A percentile compares a stretch with the other conserved stretches of the same genome.
phyloP scores from a whole-genome alignment of 2,888 invertebrate genomes.

The Leptinotarsa tumamoca region DNA sequence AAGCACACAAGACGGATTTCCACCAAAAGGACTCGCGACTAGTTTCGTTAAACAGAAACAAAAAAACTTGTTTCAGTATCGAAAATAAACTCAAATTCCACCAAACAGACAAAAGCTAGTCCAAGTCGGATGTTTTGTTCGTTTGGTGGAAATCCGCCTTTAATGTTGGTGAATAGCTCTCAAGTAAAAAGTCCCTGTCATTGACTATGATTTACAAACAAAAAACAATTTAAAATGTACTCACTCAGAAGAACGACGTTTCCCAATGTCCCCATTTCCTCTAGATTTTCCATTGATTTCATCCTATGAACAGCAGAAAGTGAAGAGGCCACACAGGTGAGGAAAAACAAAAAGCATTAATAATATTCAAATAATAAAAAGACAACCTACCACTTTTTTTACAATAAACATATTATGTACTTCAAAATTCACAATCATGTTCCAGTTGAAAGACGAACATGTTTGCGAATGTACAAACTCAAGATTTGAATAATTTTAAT shows the following conservation, averaged over 20 bases:
- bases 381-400: conserved; percentile 29
- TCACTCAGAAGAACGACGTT: conserved; percentile 69
- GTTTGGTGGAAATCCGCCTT: too few relatives aligned
- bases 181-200: too few relatives aligned
- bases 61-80: too few relatives aligned
- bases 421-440: conserved; percentile 35
- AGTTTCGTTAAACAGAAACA: too few relatives aligned
- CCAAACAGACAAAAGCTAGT: too few relatives aligned
- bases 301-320: conserved; percentile 69
- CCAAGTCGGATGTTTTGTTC: too few relatives aligned
- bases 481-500: conserved; percentile 24
- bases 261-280: conserved; percentile 72
- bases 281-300: conserved; percentile 70
- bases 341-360: conserved; percentile 67
- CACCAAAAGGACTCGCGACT: too few relatives aligned
- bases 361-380: conserved; percentile 47
- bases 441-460: conserved; percentile 29
- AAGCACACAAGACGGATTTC: too few relatives aligned
- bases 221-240: conserved; percentile 52
- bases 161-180: too few relatives aligned
- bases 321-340: conserved; percentile 57
- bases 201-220: neutral
- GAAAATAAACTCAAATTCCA: too few relatives aligned
- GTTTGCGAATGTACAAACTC: conserved; percentile 40
- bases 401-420: conserved; percentile 22